Percentiles rank a stretch among this genome's conserved stretches.
These are phyloP conservation scores for Oscheius myriophilus DNA, from an alignment of 2,888 invertebrate species.

Conservation along the genomic window DNA sequence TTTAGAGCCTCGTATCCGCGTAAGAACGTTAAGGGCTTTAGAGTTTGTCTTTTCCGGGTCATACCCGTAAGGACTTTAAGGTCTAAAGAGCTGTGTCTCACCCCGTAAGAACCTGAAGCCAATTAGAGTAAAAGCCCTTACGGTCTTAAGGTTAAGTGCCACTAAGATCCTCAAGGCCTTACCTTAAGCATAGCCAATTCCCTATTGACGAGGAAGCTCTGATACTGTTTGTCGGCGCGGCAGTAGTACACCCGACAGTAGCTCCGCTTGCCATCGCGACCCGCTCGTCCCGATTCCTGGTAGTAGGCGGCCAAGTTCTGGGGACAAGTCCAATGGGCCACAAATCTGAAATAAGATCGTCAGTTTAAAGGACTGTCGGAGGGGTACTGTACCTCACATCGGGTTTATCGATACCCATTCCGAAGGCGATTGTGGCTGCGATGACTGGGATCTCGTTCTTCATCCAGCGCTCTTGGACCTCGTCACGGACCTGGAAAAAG, in stretches of 20 bases:
- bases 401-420: slow-evolving; percentile 98
- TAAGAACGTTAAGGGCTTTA: too few species aligned
- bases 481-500: slow-evolving; percentile 78
- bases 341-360: slow-evolving; percentile 78
- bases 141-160: too few species aligned
- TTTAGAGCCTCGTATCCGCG: too few species aligned
- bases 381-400: slow-evolving; percentile 79
- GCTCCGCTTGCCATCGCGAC: slow-evolving; percentile 89
- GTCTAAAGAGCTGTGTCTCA: too few species aligned
- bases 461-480: slow-evolving; percentile 91
- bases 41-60: too few species aligned
- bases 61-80: too few species aligned
- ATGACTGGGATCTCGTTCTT: slow-evolving; percentile 87
- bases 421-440: slow-evolving; percentile 96
- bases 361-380: not conserved
- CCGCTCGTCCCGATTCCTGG: slow-evolving; percentile 93
- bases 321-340: slow-evolving; percentile 94
- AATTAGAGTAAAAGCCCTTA: too few species aligned
- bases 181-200: slow-evolving; percentile 74
- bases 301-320: slow-evolving; percentile 95
- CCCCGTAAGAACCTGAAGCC: too few species aligned
- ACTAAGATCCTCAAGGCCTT: slow-evolving; percentile 4
- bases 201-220: slow-evolving; percentile 82
- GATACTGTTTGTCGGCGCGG: slow-evolving; percentile 82
- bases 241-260: slow-evolving; percentile 92